Base-by-base conservation (phyloP, 1,140 invertebrate species). In the Homalodisca vitripennis region DNA sequence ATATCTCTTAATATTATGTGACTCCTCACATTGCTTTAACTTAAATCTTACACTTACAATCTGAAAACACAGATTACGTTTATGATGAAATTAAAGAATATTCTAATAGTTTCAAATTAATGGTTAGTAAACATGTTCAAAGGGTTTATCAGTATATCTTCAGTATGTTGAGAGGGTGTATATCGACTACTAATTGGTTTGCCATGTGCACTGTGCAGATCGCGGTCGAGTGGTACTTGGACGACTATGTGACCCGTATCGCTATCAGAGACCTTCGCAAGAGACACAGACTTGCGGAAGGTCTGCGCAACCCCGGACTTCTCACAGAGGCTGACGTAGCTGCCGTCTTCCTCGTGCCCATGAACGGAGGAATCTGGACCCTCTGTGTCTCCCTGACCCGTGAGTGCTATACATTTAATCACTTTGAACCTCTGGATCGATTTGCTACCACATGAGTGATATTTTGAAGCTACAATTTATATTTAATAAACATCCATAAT, bases 331-430 rank as follows among this genome's bases (percentile, higher is more conserved):
- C 51, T 24, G 67, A 66, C 41, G 63, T 66, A 13, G 70, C 70
- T 2, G 80, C 82, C 3, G 84, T 89, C 29, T 93, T 92, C 77
- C 78, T 94, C 13, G 89, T 92, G 0, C 91, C 92, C 0, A 91
- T 93, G 87, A 89, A 93, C 71, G 91, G 91, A 1, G 92, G 92
- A 0, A 92, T 94, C 73, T 93, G 92, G 92, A 93, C 90, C 0
- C 83, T 93, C 75, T 94, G 92, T 77, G 87, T 92, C 55, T 88
- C 89, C 64, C 79, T 93, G 27, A 84, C 86, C 75, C 88, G 90
- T 91, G 80, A 81, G 67, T 27, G 24, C 20, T 55, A 20, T n/a
- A n/a, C n/a, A n/a, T n/a, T n/a, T n/a, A n/a, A 12, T n/a, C 10
- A 46, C 41, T 12, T 46, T 46, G n/a, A n/a, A n/a, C n/a, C n/a